Base-by-base conservation (phyloP, 2,797 vertebrate genomes). In the Chaetodon trifasciatus region DNA sequence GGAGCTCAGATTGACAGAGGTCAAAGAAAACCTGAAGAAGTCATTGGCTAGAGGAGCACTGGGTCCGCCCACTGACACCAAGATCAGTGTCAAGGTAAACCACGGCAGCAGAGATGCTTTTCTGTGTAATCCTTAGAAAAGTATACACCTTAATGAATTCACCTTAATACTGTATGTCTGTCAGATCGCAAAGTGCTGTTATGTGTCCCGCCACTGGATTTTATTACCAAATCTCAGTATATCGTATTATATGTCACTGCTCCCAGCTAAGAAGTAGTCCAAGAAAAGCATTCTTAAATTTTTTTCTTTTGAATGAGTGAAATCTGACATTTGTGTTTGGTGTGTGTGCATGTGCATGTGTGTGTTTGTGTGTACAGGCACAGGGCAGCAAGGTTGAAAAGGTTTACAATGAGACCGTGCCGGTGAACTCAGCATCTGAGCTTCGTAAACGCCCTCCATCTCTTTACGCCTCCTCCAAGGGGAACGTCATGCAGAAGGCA, bases 21-120 rank as follows among this genome's bases (percentile, higher is more conserved):
- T 99, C 85, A 99, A 99, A 92, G 98, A 99, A 86, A 96, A 95
- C 83, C 94, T 99, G 81, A 98, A 97, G 91, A 98, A 97, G 86
- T 98, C 97, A 0, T 77, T 99, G 94, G 98, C 98, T 0, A 96
- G 97, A 81, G 97, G 97, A 53, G 96, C 96, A 4, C 91, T 97
- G 87, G 96, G 95, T 40, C 94, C 97, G 3, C 93, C 97, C 1
- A 78, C 96, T 24, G 95, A 96, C 70, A 77, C 88, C 84, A 97
- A 95, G 87, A 82, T 87, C 68, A 94, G 88, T 58, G 78, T 86
- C 9, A 95, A 92, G 95, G 97, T 98, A 39, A 42, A 67, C 42
- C 35, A 21, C 37, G 6, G 17, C 50, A 40, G 60, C 49, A 60
- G 23, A 49, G 32, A 60, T 1, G 17, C 17, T 66, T 19, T n/a